A percentile compares a stretch with the other conserved stretches of the same genome.
Conservation (phyloP, 1,140 invertebrate species). For the Archivesica marissinica region DNA sequence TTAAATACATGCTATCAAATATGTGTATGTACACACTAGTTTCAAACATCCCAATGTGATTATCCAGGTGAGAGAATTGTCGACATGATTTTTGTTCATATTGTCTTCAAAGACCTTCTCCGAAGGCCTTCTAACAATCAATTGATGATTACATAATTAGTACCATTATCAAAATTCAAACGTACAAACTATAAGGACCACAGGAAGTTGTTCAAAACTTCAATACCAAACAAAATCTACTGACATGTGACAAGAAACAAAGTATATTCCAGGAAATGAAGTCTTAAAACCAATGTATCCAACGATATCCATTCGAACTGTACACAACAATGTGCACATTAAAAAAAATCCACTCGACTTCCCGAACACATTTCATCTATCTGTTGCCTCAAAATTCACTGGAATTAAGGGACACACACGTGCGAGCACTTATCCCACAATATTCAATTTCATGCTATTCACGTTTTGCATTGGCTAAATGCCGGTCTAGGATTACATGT, state of each 20-base stretch:
- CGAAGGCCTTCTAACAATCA: not conserved
- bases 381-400: not conserved
- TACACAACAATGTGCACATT: not conserved
- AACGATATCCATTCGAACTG: not conserved
- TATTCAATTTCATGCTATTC: not conserved
- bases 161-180: not conserved
- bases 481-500: not conserved
- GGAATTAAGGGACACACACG: not conserved
- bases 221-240: constrained; percentile 24
- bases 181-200: constrained; percentile 6
- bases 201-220: constrained; percentile 1
- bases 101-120: no score
- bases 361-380: not conserved
- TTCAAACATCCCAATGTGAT: not conserved
- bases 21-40: not conserved
- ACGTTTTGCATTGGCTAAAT: constrained; percentile 48
- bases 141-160: not conserved
- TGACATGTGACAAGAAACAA: not conserved
- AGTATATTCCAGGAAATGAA: constrained; percentile 2
- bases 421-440: not conserved
- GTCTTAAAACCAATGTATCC: not conserved
- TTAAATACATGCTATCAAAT: not conserved
- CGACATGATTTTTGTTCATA: not conserved
- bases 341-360: not conserved
- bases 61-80: not conserved